Base-by-base conservation (phyloP, 2,888 invertebrate species). In the Aleiodes leptofemur region DNA sequence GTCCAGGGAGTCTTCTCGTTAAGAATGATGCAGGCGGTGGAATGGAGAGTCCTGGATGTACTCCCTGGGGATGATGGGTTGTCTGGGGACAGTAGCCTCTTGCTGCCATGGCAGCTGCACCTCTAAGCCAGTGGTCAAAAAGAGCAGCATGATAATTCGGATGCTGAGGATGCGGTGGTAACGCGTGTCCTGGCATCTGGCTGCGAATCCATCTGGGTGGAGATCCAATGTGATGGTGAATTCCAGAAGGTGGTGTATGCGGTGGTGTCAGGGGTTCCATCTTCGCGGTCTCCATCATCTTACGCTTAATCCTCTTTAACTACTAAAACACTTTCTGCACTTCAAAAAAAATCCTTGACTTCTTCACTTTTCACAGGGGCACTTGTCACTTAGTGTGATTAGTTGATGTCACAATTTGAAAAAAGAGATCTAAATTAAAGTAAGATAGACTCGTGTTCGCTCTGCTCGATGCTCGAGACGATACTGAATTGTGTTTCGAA, bases 1-100 rank as follows among this genome's bases (percentile, higher is more conserved):
- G 92, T 31, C 96, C 96, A 11, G 94, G 95, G 29, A 94, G 93
- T 80, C 95, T 91, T 0, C 95, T 93, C 81, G 94, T 94, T 77
- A 93, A 92, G 81, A 94, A 94, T 11, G 91, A 90, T 0, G 87
- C 78, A 0, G 88, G 86, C 0, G 86, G 86, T 8, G 86, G 84
- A 0, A 86, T 81, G n/a, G 84, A 84, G 7, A 86, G 79, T 38
- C 82, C 83, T 0, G 86, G 78, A 43, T 86, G 85, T 13, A 83
- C 14, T 90, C 16, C 91, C 90, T 0, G 91, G 91, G 80, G 92
- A 93, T 0, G 92, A 31, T 34, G 76, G 6, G 76, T 48, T 0
- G 74, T 48, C 69, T 91, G 90, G 68, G 92, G 90, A 81, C 92
- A 92, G 76, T 88, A 89, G 9, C 86, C 85, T n/a, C 88, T 80